Conservation (phyloP, 1,140 invertebrate species). For the Ceratitis capitata region DNA sequence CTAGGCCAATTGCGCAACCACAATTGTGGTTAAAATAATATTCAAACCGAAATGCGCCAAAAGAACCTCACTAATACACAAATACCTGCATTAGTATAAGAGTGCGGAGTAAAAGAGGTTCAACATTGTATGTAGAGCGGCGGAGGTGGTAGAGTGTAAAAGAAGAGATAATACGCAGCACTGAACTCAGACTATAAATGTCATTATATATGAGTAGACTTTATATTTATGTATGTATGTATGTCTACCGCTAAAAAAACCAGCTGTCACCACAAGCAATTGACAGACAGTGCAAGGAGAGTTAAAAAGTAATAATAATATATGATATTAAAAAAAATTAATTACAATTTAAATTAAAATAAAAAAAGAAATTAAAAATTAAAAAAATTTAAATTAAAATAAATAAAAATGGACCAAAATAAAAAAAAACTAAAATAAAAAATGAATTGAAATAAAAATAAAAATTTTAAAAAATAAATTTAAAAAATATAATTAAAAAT, state of each 20-base stretch:
- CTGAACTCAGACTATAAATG: background rate
- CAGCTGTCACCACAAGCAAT: background rate
- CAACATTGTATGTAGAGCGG: background rate
- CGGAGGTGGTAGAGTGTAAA: background rate
- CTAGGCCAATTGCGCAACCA: slow-evolving; percentile 42
- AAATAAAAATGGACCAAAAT: no score
- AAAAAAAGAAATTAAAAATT: no score
- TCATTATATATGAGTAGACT: background rate
- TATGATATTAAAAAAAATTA: no score
- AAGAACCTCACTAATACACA: background rate
- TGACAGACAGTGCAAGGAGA: background rate
- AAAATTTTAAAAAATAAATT: no score
- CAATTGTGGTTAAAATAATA: slow-evolving; percentile 37
- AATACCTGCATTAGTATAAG: background rate
- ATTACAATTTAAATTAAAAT: no score
- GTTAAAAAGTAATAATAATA: no score
- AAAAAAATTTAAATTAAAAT: no score
- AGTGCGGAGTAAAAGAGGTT: background rate
- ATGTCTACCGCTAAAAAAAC: background rate
- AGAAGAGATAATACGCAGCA: background rate
- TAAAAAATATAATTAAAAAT: no score
- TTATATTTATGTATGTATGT: no score
- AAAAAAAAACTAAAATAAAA: no score
- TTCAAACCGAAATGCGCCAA: background rate
- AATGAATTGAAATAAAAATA: no score